Evolutionary conservation across 2,797 vertebrate genomes (phyloP).

Genomic region (Channallabes apus): DNA sequence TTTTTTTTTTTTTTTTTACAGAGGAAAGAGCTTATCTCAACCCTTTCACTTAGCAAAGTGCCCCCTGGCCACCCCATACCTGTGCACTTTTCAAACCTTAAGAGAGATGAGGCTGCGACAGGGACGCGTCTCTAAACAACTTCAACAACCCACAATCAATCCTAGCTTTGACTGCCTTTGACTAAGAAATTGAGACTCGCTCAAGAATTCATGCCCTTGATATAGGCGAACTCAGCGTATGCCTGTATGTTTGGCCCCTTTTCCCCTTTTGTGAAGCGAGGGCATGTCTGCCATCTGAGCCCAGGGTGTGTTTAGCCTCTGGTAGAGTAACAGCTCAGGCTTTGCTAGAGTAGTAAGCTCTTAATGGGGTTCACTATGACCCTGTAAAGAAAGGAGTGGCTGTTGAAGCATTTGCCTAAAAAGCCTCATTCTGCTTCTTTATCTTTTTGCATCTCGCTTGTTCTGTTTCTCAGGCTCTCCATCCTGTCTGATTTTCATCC

Average conservation of each 20-base stretch:
- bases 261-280: slow-evolving; percentile 8
- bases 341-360: slow-evolving; percentile 55
- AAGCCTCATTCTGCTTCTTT: slow-evolving; percentile 35
- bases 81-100: slow-evolving; percentile 3
- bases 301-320: slow-evolving; percentile 45
- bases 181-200: slow-evolving; percentile 21
- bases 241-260: slow-evolving; percentile 2
- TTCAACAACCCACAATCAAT: slow-evolving; percentile 4
- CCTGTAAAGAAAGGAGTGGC: slow-evolving; percentile 55
- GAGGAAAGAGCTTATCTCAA: slow-evolving; percentile 64
- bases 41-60: slow-evolving; percentile 31
- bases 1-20: slow-evolving; percentile 54
- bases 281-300: slow-evolving; percentile 52
- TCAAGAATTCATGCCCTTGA: neutral
- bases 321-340: slow-evolving; percentile 50
- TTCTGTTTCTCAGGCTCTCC: slow-evolving; percentile 22
- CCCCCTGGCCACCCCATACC: slow-evolving; percentile 4
- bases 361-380: slow-evolving; percentile 61
- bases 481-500: neutral
- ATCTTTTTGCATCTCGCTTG: slow-evolving; percentile 27
- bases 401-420: slow-evolving; percentile 50
- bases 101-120: slow-evolving; percentile 24
- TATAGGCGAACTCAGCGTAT: slow-evolving; percentile 2
- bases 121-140: slow-evolving; percentile 1
- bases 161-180: slow-evolving; percentile 15